These are phyloP conservation scores for Thunnus maccoyii DNA, from an alignment of 2,113 vertebrate genomes.

Conservation along the genomic window DNA sequence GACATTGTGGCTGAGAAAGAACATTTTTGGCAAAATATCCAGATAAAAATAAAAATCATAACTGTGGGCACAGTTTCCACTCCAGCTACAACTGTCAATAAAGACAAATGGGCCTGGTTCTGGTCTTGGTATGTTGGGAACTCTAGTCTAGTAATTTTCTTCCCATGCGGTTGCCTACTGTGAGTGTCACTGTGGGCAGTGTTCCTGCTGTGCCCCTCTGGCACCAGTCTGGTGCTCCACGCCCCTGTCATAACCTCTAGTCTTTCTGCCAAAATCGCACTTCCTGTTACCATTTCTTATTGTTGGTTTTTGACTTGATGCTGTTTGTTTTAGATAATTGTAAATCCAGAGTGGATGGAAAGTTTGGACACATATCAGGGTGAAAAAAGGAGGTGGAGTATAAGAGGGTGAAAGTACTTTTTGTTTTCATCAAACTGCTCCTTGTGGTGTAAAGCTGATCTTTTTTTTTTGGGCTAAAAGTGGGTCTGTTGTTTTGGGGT, in stretches of 20 bases:
- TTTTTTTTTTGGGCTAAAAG: not conserved
- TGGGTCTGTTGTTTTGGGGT: not conserved
- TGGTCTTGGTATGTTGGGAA: conserved; percentile 38
- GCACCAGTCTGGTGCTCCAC: conserved; percentile 48
- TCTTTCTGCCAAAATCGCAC: conserved; percentile 53
- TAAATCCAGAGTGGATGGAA: not conserved
- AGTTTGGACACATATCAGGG: not conserved
- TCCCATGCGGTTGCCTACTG: conserved; percentile 59
- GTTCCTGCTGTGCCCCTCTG: conserved; percentile 49
- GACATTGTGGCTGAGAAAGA: conserved; percentile 6
- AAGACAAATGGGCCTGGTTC: not conserved
- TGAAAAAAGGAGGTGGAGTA: too few species aligned
- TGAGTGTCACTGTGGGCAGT: conserved; percentile 53
- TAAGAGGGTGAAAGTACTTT: not conserved
- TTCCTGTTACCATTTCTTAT: conserved; percentile 51
- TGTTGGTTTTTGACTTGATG: conserved; percentile 23
- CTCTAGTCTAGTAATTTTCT: conserved; percentile 42
- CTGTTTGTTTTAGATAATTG: conserved; percentile 25
- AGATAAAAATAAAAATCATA: conserved; percentile 26
- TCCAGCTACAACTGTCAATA: not conserved
- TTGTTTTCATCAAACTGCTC: not conserved
- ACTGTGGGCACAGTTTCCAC: not conserved
- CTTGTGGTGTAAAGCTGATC: not conserved
- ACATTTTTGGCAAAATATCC: not conserved
- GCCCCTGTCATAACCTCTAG: conserved; percentile 41